A percentile compares a stretch with the other conserved stretches of the same genome.
These are phyloP conservation scores for Oxyura jamaicensis DNA, from an alignment of 2,113 vertebrate species.

Conservation along the genomic window DNA sequence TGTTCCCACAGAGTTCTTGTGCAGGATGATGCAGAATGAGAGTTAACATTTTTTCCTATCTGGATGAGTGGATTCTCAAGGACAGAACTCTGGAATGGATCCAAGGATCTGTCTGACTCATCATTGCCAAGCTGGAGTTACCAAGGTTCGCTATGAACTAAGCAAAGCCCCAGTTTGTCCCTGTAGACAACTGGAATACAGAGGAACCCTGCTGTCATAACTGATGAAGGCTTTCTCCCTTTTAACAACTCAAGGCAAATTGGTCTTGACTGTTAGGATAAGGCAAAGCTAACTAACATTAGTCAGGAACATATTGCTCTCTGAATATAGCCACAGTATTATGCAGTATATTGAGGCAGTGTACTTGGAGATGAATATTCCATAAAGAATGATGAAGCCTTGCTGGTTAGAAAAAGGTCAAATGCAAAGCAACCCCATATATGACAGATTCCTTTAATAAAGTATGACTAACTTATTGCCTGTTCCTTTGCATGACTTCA, in stretches of 20 bases:
- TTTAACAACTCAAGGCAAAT: background rate
- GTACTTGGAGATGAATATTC: background rate
- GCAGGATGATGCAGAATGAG: background rate
- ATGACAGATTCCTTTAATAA: background rate
- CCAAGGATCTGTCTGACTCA: constrained; percentile 39
- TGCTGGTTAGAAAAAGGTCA: background rate
- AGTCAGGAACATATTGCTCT: background rate
- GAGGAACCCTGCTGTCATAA: background rate
- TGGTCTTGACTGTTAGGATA: background rate
- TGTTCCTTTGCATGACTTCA: background rate
- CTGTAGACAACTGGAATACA: background rate
- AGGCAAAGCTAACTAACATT: constrained; percentile 2
- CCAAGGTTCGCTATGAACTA: background rate
- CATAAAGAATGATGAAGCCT: background rate
- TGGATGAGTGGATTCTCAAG: constrained; percentile 29
- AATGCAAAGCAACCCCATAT: background rate
- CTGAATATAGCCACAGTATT: background rate
- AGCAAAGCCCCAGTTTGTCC: background rate
- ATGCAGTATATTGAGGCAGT: background rate
- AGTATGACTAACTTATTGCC: background rate
- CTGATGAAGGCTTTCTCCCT: background rate
- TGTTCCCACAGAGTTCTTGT: background rate
- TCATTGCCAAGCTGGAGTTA: constrained; percentile 16
- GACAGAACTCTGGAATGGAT: constrained; percentile 16
- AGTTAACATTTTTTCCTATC: background rate